A percentile compares a stretch with the other conserved stretches of the same genome.
These are phyloP conservation scores for Brachionus asplanchnoidis DNA, from an alignment of 1,140 invertebrate genomes.

Conservation along the genomic window DNA sequence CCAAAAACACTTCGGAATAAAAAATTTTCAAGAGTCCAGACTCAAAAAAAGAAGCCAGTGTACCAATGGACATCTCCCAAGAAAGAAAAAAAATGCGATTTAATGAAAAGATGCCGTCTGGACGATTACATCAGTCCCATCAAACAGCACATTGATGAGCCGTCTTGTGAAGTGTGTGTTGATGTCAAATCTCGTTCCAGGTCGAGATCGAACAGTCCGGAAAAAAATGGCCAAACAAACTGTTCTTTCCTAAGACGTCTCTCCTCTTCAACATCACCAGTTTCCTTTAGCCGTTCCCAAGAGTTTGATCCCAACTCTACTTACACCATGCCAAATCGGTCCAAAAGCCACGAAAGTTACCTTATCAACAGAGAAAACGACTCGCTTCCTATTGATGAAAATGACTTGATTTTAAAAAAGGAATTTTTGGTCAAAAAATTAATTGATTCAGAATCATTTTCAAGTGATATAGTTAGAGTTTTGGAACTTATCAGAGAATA, in stretches of 20 bases:
- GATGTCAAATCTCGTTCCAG: neutral
- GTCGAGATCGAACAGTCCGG: neutral
- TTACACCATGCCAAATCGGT: neutral
- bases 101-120: neutral
- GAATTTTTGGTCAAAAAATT: constrained; percentile 14
- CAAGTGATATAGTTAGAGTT: neutral
- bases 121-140: neutral
- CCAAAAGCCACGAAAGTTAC: constrained; percentile 8
- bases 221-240: neutral
- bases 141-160: neutral
- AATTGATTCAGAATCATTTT: constrained; percentile 28
- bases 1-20: neutral
- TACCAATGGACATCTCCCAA: neutral
- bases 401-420: constrained; percentile 8
- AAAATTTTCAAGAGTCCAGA: neutral
- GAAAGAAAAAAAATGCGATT: neutral
- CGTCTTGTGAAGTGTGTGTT: neutral
- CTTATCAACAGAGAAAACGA: neutral
- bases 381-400: neutral
- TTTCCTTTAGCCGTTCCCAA: neutral
- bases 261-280: neutral
- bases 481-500: neutral
- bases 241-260: constrained; percentile 7
- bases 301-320: neutral
- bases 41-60: neutral